phyloP scores from a whole-genome alignment of 2,888 invertebrate genomes.

The Antheraea yamamai region DNA sequence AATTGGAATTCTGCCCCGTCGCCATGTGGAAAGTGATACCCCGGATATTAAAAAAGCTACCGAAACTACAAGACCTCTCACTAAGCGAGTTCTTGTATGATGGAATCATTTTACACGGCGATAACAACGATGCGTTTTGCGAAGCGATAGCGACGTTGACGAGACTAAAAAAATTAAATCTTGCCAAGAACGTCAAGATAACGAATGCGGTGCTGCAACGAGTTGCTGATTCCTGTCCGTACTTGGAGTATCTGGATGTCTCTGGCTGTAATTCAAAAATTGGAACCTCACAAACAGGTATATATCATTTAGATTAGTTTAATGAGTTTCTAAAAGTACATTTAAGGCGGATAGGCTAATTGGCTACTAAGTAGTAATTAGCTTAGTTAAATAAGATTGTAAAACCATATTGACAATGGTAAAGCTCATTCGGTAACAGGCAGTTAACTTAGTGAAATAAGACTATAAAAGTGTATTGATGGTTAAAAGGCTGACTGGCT shows the following conservation, averaged over 20 bases:
- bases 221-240: conserved; percentile 71
- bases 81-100: conserved; percentile 63
- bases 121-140: conserved; percentile 59
- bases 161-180: conserved; percentile 68
- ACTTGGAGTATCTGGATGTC: conserved; percentile 71
- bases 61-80: conserved; percentile 62
- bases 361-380: no score
- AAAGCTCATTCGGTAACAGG: no score
- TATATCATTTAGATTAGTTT: conserved; percentile 19
- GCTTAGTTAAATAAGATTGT: no score
- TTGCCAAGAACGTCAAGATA: conserved; percentile 73
- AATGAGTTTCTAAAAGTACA: background rate
- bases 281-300: conserved; percentile 53
- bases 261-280: conserved; percentile 62
- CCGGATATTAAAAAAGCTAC: conserved; percentile 59
- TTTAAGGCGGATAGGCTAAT: no score
- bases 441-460: no score
- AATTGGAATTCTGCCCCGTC: conserved; percentile 62
- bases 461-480: no score
- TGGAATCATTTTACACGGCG: conserved; percentile 42
- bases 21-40: conserved; percentile 71
- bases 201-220: conserved; percentile 77
- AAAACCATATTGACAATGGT: no score
- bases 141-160: conserved; percentile 62
- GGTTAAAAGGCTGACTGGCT: no score